A percentile compares a stretch with the other conserved stretches of the same genome.
Conservation (phyloP, 2,797 vertebrate species). For the Decapterus maruadsi region DNA sequence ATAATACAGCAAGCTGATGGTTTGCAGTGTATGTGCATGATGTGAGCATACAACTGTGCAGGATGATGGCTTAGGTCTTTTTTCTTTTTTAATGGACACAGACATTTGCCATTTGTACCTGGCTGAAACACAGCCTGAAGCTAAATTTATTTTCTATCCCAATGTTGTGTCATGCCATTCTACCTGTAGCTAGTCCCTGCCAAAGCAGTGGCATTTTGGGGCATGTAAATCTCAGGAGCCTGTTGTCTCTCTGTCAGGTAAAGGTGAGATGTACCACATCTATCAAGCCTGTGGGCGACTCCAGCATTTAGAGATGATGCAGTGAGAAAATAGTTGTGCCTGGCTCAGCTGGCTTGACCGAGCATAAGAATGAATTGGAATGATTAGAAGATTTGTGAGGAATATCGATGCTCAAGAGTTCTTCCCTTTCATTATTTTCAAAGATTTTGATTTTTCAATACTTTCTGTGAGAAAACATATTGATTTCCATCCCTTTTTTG, state of each 20-base stretch:
- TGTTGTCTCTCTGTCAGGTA: conserved; percentile 53
- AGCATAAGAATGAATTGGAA: conserved; percentile 26
- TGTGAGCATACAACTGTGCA: conserved; percentile 26
- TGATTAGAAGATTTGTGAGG: background rate
- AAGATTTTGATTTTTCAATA: too few species aligned
- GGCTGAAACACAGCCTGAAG: conserved; percentile 32
- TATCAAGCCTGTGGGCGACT: conserved; percentile 37
- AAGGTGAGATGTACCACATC: conserved; percentile 41
- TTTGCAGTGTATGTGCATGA: conserved; percentile 35
- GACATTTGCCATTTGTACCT: conserved; percentile 25
- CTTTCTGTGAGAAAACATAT: background rate
- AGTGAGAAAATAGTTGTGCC: conserved; percentile 27
- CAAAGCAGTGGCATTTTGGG: conserved; percentile 46
- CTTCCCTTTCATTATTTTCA: background rate
- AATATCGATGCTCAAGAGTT: conserved; percentile 3
- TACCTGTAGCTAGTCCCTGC: conserved; percentile 33
- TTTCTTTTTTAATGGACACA: conserved; percentile 23
- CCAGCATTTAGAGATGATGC: conserved; percentile 28
- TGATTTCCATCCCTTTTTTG: too few species aligned
- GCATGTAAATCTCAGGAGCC: conserved; percentile 16
- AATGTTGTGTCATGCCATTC: background rate
- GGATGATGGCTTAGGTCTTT: conserved; percentile 18
- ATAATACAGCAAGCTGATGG: conserved; percentile 42
- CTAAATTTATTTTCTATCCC: conserved; percentile 39
- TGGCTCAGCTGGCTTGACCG: background rate